phyloP scores from a whole-genome alignment of 2,888 invertebrate species.

The Cataglyphis albicans region DNA sequence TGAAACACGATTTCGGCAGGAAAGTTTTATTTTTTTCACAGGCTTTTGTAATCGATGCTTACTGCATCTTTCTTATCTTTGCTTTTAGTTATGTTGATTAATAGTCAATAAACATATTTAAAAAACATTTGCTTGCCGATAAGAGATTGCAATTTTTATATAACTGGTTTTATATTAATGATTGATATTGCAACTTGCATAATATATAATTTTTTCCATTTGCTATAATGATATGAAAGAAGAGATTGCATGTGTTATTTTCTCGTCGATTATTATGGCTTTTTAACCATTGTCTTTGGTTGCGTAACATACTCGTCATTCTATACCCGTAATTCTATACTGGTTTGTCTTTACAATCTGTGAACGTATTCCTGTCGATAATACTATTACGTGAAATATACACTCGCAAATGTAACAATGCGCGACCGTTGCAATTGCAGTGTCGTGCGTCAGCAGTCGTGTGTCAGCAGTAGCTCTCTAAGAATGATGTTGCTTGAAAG shows the following conservation, averaged over 20 bases:
- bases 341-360: slow-evolving; percentile 13
- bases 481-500: neutral
- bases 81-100: neutral
- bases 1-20: neutral
- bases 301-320: neutral
- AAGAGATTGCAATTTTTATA: neutral
- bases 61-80: neutral
- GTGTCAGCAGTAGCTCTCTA: neutral
- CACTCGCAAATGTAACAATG: slow-evolving; percentile 12
- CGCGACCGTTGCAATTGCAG: neutral
- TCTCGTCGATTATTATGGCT: neutral
- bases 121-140: neutral
- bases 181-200: neutral
- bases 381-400: slow-evolving; percentile 7
- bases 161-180: neutral
- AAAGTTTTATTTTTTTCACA: slow-evolving; percentile 6
- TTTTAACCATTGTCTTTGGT: neutral
- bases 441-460: too few relatives aligned
- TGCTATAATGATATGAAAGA: neutral
- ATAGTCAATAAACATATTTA: neutral
- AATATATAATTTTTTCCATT: neutral
- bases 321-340: slow-evolving; percentile 5
- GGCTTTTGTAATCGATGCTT: neutral
- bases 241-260: neutral
- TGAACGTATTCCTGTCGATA: neutral